phyloP scores from a whole-genome alignment of 2,888 invertebrate genomes.

The Philonicus albiceps region DNA sequence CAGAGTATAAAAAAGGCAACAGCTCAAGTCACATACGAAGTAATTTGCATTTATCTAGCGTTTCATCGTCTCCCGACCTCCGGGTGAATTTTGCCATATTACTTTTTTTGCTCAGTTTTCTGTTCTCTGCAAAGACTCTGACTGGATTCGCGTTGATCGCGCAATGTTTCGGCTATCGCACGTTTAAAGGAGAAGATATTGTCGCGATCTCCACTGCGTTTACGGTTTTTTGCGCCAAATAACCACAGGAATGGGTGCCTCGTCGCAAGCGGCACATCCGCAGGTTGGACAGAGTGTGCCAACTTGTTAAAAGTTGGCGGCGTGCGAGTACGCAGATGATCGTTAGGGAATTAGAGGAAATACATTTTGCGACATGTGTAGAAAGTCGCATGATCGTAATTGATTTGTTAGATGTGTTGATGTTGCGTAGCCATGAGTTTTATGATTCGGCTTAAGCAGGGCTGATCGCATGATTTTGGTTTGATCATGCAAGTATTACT shows the following conservation, averaged over 20 bases:
- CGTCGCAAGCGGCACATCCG: not conserved
- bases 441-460: not conserved
- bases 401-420: constrained; percentile 29
- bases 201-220: constrained; percentile 6
- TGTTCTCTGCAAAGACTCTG: not conserved
- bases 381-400: constrained; percentile 40
- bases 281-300: not conserved
- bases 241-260: not conserved
- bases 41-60: constrained; percentile 45
- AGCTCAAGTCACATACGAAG: constrained; percentile 38
- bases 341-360: constrained; percentile 30
- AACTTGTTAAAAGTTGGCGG: constrained; percentile 14
- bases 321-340: constrained; percentile 31
- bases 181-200: constrained; percentile 5
- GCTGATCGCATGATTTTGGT: not conserved
- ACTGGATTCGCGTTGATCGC: not conserved
- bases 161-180: constrained; percentile 2
- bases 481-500: not conserved
- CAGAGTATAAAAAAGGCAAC: not conserved
- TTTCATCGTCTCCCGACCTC: constrained; percentile 43
- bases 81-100: constrained; percentile 34
- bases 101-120: not conserved
- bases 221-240: constrained; percentile 15
- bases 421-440: not conserved
- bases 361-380: constrained; percentile 37